Conservation (phyloP, 2,797 vertebrate genomes). For the Phataginus tricuspis region DNA sequence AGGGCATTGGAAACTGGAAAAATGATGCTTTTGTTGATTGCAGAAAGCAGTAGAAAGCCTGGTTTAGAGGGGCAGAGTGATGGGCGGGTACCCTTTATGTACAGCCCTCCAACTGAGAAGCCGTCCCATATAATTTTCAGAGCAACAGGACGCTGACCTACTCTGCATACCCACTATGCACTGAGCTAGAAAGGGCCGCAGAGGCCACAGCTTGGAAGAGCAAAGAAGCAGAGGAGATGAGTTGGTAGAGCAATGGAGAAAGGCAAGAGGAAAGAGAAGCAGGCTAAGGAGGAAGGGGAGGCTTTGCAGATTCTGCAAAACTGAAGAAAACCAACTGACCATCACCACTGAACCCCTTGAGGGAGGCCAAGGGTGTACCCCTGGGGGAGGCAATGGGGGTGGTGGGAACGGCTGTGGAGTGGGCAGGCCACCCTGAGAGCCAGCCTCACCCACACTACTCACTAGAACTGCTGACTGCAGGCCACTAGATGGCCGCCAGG, state of each 20-base stretch:
- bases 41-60: background rate
- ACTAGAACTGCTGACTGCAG: background rate
- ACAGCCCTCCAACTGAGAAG: background rate
- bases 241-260: background rate
- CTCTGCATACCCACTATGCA: background rate
- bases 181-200: no score
- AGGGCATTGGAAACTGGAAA: background rate
- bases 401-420: rapidly evolving
- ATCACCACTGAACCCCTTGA: background rate
- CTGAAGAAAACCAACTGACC: background rate
- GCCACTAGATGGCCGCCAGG: background rate
- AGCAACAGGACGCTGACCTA: background rate
- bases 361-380: no score
- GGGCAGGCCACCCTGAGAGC: no score
- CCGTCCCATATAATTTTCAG: background rate
- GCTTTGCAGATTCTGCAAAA: background rate
- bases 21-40: background rate
- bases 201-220: background rate
- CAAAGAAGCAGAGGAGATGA: background rate
- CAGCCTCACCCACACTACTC: rapidly evolving
- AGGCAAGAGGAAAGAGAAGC: background rate
- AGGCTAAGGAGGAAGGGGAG: background rate
- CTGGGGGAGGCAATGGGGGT: rapidly evolving
- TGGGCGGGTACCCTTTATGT: no score
- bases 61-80: background rate